A percentile compares a stretch with the other conserved stretches of the same genome.
Conservation (phyloP, 2,797 vertebrate species). For the Botia almorhae region DNA sequence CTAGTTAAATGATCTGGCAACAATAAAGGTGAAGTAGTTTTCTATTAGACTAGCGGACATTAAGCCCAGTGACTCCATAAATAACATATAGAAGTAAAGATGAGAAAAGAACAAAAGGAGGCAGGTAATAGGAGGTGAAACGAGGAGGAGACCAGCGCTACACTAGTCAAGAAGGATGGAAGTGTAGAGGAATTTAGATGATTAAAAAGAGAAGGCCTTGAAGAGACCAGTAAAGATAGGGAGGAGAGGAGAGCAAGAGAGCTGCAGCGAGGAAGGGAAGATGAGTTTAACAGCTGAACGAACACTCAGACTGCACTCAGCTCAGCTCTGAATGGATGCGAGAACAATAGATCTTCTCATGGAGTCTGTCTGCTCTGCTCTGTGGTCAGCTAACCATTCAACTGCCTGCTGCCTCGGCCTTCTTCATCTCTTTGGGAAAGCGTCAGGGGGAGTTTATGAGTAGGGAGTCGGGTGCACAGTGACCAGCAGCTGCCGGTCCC, state of each 20-base stretch:
- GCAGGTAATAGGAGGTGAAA: conserved; percentile 11
- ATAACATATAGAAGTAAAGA: no score
- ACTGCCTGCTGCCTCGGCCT: conserved; percentile 56
- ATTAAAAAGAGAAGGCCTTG: conserved; percentile 34
- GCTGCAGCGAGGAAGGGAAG: conserved; percentile 52
- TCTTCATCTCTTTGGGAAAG: conserved; percentile 63
- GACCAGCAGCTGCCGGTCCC: conserved; percentile 85
- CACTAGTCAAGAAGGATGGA: conserved; percentile 60
- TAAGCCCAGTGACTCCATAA: conserved; percentile 10
- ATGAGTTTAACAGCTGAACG: conserved; percentile 76
- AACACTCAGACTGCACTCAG: conserved; percentile 68
- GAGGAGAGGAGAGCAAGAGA: not conserved
- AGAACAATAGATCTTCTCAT: conserved; percentile 84
- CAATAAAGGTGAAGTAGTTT: not conserved
- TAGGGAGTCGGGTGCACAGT: conserved; percentile 35
- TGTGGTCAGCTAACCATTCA: conserved; percentile 60
- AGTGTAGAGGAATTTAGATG: conserved; percentile 50
- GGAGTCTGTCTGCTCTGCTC: conserved; percentile 58
- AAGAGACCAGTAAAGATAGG: conserved; percentile 20
- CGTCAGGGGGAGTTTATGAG: conserved; percentile 61
- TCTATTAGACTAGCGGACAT: not conserved
- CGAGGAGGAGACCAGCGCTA: conserved; percentile 20
- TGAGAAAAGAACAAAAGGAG: no score
- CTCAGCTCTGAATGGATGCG: conserved; percentile 69
- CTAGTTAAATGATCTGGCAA: not conserved